Base-by-base conservation (phyloP, 2,113 vertebrate species). In the Corythaixoides concolor region DNA sequence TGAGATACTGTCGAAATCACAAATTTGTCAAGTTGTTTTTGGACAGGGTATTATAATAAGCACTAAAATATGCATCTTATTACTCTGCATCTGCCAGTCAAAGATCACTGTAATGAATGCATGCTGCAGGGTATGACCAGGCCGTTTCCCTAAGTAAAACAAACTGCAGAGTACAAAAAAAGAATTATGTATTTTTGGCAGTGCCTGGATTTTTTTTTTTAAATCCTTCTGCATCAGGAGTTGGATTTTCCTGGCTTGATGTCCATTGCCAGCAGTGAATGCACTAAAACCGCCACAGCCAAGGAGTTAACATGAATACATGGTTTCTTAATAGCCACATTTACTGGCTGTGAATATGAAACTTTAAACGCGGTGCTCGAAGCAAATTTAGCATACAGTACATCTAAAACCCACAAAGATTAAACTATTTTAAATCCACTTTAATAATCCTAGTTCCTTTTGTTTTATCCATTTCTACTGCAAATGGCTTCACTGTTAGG, bases 11-110 rank as follows among this genome's bases (percentile, higher is more conserved):
- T 98, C 97, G 97, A 98, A 98, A 98, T 98, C 97, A 98, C 98
- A 98, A 97, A 98, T 98, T 97, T 98, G 98, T 98, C 98, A 98
- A 97, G 98, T 98, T 98, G 98, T 97, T 98, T 98, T 98, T 98
- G 98, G 98, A 98, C 97, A 98, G 98, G 98, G 97, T 98, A 98
- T 98, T 98, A 98, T 98, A 98, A 98, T 98, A 98, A 98, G 98
- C 97, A 97, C 97, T 97, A 97, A 98, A 98, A 98, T 98, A 98
- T 97, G 97, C 97, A 97, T 98, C 98, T 98, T 98, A 97, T 98
- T 98, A 97, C 98, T 98, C 96, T 97, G 97, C 97, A 98, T 98
- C 98, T 98, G 98, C 97, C 98, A 98, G 97, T 98, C 98, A 98
- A 98, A 98, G 97, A 98, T 98, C 98, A 98, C 97, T 95, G 96